These are phyloP conservation scores for Drosophila bocqueti DNA, from an alignment of 1,140 invertebrate species.

Conservation along the genomic window DNA sequence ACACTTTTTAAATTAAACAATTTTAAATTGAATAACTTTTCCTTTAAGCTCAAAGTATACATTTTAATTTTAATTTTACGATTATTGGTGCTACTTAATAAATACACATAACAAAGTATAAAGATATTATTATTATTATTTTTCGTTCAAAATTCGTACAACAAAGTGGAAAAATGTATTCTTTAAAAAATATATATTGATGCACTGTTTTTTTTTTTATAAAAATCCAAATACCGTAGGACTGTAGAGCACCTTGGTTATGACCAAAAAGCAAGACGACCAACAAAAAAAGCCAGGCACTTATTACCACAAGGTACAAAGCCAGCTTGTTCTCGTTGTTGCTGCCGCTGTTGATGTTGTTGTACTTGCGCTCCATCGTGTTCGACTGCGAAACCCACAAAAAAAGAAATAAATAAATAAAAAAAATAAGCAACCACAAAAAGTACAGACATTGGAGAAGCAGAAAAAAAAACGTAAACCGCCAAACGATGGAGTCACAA, in stretches of 20 bases:
- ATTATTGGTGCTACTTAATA: too few species aligned
- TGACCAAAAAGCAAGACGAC: constrained; percentile 24
- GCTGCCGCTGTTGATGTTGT: constrained; percentile 22
- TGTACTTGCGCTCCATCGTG: constrained; percentile 39
- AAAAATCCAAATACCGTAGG: constrained; percentile 10
- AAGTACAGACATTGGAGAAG: constrained; percentile 51
- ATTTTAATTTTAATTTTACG: too few species aligned
- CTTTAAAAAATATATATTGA: too few species aligned
- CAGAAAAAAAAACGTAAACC: constrained; percentile 34
- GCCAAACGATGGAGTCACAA: constrained; percentile 55
- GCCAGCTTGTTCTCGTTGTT: constrained; percentile 39
- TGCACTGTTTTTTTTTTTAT: too few species aligned
- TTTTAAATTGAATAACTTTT: too few species aligned
- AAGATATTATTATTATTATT: too few species aligned
- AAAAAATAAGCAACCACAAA: constrained; percentile 28
- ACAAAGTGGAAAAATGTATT: not conserved
- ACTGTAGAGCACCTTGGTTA: constrained; percentile 41
- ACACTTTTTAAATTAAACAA: too few species aligned
- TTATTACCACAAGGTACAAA: constrained; percentile 60
- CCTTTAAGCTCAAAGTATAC: too few species aligned
- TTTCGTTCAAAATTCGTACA: not conserved
- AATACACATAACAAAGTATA: too few species aligned
- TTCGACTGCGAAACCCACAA: constrained; percentile 31
- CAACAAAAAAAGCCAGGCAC: constrained; percentile 35
- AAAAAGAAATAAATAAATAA: constrained; percentile 2